Evolutionary conservation across 2,797 vertebrate species (phyloP), one percentile per base, ranked within the genome.

Genomic region (Sebastes minor): DNA sequence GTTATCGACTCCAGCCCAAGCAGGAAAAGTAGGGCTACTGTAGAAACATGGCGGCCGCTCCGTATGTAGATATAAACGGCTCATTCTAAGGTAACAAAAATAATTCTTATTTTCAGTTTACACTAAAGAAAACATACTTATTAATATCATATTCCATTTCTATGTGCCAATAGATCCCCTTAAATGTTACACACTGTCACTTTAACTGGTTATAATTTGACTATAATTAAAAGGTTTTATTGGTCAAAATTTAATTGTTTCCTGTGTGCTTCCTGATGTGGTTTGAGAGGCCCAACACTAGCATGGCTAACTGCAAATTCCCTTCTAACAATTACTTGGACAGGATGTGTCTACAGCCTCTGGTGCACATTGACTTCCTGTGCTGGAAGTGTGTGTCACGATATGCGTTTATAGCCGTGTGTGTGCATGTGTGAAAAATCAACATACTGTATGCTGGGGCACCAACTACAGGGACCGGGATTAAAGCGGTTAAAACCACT

Each of bases 191-290:
- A 52, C 18, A 20, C 46, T 52, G 46, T 52, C 18, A 20, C 46
- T 49, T 49, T 20, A 49, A 42, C 62, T 64, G 68, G 73, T 79
- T 83, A 72, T 72, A 74, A 83, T 72, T 87, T 71, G 49, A 76
- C 85, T 64, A 27, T 80, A 72, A 83, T 56, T 80, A 20, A 71
- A 72, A 69, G 16, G 56, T 63, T 74, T 77, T 71, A 76, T 59
- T 49, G 69, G 73, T 79, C 72, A 38, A 76, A 80, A 76, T 32
- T 6, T 79, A 71, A 70, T 57, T 60, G 71, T 57, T 64, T 83
- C 38, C 72, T 78, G 66, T 71, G 27, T 70, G 59, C 61, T 71
- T 61, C 83, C 74, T 81, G 56, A 30, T 79, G 78, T 66, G 60
- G 79, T 86, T 84, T 83, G 10, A 81, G 60, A 61, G 59, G 59